Percentiles rank a stretch among this genome's conserved stretches.
phyloP scores from a whole-genome alignment of 2,113 vertebrate species.

The Myotis davidii region DNA sequence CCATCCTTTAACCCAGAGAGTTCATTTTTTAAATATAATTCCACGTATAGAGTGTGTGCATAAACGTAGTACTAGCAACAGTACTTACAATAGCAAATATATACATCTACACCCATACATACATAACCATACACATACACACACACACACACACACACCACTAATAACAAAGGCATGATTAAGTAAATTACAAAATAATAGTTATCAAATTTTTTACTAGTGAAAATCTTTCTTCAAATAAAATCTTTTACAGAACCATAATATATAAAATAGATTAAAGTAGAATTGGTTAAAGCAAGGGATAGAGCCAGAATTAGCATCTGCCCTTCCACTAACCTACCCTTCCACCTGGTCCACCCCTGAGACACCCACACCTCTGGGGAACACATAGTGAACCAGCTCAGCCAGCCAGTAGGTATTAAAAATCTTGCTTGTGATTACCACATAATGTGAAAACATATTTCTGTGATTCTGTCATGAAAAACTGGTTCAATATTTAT shows the following conservation, averaged over 20 bases:
- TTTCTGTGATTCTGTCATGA: not conserved
- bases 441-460: not conserved
- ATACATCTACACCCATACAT: not conserved
- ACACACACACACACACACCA: not conserved
- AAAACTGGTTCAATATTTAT: constrained; percentile 11
- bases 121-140: not conserved
- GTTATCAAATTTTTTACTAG: not conserved
- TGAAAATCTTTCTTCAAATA: constrained; percentile 2
- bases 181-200: not conserved
- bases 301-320: not conserved
- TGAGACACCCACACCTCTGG: not conserved
- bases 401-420: not conserved
- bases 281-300: not conserved
- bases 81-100: not conserved
- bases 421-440: not conserved
- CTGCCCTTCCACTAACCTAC: not conserved
- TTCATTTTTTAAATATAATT: constrained; percentile 44
- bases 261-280: not conserved
- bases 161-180: not conserved
- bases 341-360: not conserved
- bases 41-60: not conserved
- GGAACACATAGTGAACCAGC: not conserved
- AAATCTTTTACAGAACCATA: constrained; percentile 20
- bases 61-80: not conserved
- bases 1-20: not conserved